Evolutionary conservation across 2,797 vertebrate species (phyloP).

Genomic region (Mastacembelus armatus): DNA sequence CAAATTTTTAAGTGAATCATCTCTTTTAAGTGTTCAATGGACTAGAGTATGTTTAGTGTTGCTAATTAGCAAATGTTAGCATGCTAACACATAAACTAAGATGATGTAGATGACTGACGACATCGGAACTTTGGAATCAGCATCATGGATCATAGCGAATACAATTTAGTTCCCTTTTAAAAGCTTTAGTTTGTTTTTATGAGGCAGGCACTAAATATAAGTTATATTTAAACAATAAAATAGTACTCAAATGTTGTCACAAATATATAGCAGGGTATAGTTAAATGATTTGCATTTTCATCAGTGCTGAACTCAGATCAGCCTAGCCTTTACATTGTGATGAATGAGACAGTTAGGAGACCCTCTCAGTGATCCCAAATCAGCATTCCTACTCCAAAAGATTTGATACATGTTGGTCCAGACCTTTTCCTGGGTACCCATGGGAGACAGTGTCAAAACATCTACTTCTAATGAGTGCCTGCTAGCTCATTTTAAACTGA

Average conservation of each 20-base stretch:
- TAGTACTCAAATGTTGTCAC: not conserved
- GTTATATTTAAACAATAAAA: not conserved
- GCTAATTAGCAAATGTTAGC: not conserved
- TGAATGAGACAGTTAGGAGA: conserved; percentile 27
- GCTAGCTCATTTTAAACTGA: conserved; percentile 56
- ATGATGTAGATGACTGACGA: not conserved
- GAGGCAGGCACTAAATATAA: not conserved
- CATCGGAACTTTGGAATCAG: not conserved
- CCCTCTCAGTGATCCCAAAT: conserved; percentile 13
- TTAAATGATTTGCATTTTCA: conserved; percentile 13
- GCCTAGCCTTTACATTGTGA: conserved; percentile 26
- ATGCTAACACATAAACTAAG: not conserved
- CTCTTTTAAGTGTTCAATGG: not conserved
- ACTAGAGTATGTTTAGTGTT: too few relatives aligned
- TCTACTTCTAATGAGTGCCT: conserved; percentile 66
- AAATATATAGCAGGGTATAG: conserved; percentile 1
- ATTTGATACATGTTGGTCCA: conserved; percentile 41
- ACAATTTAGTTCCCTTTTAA: not conserved
- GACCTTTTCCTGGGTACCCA: conserved; percentile 31
- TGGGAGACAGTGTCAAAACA: conserved; percentile 67
- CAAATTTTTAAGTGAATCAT: not conserved
- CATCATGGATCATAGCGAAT: not conserved
- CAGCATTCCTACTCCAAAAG: conserved; percentile 28
- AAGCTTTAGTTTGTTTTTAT: not conserved
- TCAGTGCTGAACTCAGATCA: conserved; percentile 30